Percentiles rank a stretch among this genome's conserved stretches.
These are phyloP conservation scores for Mnemiopsis leidyi DNA, from an alignment of 37 sponge, comb jelly and placozoan genomes.

Conservation along the genomic window DNA sequence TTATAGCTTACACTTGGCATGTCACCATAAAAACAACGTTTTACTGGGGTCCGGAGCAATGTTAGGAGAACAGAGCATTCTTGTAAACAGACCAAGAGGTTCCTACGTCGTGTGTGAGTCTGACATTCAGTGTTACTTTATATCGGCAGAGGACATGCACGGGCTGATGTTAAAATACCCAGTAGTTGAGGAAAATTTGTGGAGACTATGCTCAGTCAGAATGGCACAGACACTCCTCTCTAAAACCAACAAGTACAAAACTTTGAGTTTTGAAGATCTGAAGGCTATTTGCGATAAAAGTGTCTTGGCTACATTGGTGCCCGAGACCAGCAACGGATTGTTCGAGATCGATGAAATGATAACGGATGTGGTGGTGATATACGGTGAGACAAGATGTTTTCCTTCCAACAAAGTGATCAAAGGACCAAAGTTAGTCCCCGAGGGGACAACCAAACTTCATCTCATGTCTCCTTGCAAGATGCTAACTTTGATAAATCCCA, in stretches of 20 bases:
- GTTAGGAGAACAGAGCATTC: conserved; percentile 78
- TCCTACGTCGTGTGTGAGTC: conserved; percentile 74
- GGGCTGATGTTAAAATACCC: conserved; percentile 73
- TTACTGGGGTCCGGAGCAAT: conserved; percentile 75
- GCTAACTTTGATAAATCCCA: background rate
- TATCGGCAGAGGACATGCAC: conserved; percentile 67
- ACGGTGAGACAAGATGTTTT: conserved; percentile 27
- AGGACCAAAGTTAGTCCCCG: conserved; percentile 33
- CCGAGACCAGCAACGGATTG: conserved; percentile 36
- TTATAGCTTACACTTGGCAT: conserved; percentile 1
- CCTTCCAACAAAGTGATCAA: background rate
- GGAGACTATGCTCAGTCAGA: conserved; percentile 79
- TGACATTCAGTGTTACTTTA: conserved; percentile 74
- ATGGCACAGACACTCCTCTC: conserved; percentile 73
- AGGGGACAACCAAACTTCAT: conserved; percentile 30
- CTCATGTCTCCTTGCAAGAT: conserved; percentile 32
- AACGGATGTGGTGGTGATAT: conserved; percentile 16
- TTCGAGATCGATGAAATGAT: conserved; percentile 36
- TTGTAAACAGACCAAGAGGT: conserved; percentile 53
- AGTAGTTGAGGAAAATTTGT: conserved; percentile 74
- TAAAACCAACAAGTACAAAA: conserved; percentile 27
- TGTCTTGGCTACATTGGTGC: conserved; percentile 13
- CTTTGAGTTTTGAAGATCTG: conserved; percentile 7
- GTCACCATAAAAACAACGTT: conserved; percentile 66
- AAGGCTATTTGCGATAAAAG: conserved; percentile 10